A percentile compares a stretch with the other conserved stretches of the same genome.
Evolutionary conservation across 1,140 invertebrate species (phyloP).

Genomic region (Nymphalis io): DNA sequence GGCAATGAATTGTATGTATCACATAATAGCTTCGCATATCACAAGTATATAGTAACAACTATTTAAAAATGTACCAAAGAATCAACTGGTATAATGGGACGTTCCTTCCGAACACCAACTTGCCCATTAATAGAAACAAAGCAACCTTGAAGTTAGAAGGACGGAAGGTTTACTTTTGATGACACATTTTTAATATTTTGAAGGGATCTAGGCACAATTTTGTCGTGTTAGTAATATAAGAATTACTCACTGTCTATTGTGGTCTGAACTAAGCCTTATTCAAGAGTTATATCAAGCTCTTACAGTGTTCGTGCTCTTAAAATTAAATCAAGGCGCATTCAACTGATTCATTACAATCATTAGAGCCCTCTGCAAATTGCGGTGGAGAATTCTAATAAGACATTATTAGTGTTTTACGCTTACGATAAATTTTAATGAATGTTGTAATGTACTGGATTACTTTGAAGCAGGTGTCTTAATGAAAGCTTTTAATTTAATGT

Average conservation of each 20-base stretch:
- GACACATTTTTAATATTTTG: too few species aligned
- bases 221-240: neutral
- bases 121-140: too few species aligned
- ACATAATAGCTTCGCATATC: neutral
- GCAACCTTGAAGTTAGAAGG: too few species aligned
- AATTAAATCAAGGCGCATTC: conserved; percentile 48
- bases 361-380: conserved; percentile 42
- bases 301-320: conserved; percentile 45
- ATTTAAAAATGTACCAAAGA: too few species aligned
- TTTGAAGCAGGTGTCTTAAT: conserved; percentile 15
- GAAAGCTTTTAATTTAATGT: conserved; percentile 3
- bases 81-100: too few species aligned
- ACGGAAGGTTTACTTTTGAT: too few species aligned
- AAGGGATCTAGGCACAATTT: too few species aligned
- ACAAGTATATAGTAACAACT: too few species aligned
- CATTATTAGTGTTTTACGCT: conserved; percentile 18
- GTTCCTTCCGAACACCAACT: too few species aligned
- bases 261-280: conserved; percentile 42
- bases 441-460: conserved; percentile 15
- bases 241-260: neutral
- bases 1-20: conserved; percentile 7
- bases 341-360: conserved; percentile 52
- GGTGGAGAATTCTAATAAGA: conserved; percentile 24
- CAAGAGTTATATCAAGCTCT: conserved; percentile 59
- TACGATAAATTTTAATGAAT: conserved; percentile 24